A percentile compares a stretch with the other conserved stretches of the same genome.
Conservation (phyloP, 2,797 vertebrate genomes). For the Phataginus tetradactyla region DNA sequence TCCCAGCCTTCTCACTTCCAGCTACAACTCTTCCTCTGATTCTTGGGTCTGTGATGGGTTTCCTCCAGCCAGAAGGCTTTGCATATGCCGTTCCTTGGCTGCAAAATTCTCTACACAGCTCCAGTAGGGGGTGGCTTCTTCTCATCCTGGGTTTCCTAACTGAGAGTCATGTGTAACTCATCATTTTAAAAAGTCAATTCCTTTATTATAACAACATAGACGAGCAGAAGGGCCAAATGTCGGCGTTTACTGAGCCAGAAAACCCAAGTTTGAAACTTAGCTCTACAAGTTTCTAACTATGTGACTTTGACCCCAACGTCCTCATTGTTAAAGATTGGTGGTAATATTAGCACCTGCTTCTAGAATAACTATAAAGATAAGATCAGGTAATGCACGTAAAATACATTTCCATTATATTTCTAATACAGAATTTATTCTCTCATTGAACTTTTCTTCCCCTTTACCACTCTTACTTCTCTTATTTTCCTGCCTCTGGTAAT, state of each 20-base stretch:
- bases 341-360: not conserved
- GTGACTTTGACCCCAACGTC: not conserved
- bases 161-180: not conserved
- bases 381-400: not conserved
- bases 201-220: not conserved
- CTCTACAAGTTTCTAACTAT: not conserved
- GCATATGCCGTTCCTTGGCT: not conserved
- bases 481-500: not conserved
- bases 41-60: not conserved
- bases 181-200: not conserved
- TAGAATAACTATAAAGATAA: not conserved
- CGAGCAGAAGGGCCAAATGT: not conserved
- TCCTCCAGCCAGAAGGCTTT: not conserved
- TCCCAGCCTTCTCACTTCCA: accelerated
- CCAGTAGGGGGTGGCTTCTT: not conserved
- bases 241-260: not conserved
- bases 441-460: not conserved
- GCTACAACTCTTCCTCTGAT: not conserved
- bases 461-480: not conserved
- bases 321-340: not conserved
- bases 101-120: not conserved
- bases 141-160: not conserved
- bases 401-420: not conserved
- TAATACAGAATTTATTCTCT: not conserved
- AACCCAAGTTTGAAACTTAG: not conserved